Evolutionary conservation across 2,888 invertebrate genomes (phyloP).

Genomic region (Crossocerus cetratus): DNA sequence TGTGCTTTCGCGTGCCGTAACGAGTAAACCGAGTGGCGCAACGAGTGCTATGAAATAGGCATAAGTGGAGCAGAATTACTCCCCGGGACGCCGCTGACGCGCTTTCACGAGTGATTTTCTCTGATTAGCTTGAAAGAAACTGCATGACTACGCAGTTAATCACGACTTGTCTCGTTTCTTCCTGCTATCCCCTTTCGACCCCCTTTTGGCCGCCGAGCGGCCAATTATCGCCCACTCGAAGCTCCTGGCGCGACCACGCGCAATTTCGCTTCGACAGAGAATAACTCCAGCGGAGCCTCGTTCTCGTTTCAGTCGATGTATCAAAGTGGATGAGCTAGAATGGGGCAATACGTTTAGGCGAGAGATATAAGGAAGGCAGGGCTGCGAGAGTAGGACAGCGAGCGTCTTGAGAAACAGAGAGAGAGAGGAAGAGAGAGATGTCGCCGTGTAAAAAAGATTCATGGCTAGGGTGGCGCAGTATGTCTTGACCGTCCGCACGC

Average conservation of each 20-base stretch:
- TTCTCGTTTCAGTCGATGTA: no score
- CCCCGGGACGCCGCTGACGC: background rate
- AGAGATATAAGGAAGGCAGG: background rate
- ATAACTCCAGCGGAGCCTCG: no score
- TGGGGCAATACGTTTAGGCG: background rate
- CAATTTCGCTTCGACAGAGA: no score
- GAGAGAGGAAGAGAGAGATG: background rate
- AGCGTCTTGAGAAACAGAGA: background rate
- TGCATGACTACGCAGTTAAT: background rate
- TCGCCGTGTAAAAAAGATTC: slow-evolving; percentile 19
- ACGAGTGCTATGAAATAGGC: background rate
- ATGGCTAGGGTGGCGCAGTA: background rate
- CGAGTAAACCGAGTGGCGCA: background rate
- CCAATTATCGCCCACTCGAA: background rate
- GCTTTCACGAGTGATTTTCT: background rate
- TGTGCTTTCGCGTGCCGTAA: background rate
- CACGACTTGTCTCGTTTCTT: slow-evolving; percentile 29
- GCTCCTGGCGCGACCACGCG: no score
- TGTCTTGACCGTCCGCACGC: slow-evolving; percentile 8
- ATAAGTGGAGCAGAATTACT: background rate
- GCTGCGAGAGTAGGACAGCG: background rate
- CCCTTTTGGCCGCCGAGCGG: background rate
- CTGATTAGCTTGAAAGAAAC: no score
- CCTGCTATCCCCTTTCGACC: slow-evolving; percentile 1
- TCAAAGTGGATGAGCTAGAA: background rate